These are phyloP conservation scores for Acropternis orthonyx DNA, from an alignment of 2,797 vertebrate genomes.

Conservation along the genomic window DNA sequence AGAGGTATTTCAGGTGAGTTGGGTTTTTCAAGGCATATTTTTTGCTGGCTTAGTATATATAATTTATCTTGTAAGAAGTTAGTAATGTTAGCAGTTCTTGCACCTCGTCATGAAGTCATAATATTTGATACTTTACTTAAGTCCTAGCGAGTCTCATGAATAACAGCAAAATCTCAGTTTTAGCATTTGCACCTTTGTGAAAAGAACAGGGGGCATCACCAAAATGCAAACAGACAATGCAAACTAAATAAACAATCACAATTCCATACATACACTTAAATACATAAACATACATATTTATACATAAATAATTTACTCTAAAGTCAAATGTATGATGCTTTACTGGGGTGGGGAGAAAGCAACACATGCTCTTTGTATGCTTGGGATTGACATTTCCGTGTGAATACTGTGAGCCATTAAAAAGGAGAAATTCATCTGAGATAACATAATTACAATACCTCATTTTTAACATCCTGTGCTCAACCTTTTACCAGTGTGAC, in stretches of 20 bases:
- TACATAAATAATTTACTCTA: background rate
- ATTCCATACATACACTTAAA: background rate
- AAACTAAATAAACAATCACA: background rate
- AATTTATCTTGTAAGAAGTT: background rate
- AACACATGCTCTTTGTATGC: background rate
- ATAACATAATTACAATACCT: background rate
- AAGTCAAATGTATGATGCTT: background rate
- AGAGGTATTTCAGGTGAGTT: background rate
- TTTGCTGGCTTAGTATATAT: background rate
- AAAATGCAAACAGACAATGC: background rate
- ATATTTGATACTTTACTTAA: background rate
- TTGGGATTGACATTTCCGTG: background rate
- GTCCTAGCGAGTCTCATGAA: background rate
- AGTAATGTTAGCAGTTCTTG: background rate
- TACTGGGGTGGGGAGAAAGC: background rate
- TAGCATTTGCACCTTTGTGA: background rate
- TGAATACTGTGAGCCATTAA: background rate
- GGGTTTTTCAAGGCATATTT: background rate
- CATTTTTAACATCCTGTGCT: background rate
- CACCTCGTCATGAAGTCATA: background rate
- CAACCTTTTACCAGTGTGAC: background rate
- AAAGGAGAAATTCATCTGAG: conserved; percentile 12
- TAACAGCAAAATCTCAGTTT: background rate
- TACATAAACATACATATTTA: background rate
- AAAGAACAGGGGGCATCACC: background rate